phyloP scores from a whole-genome alignment of 2,888 invertebrate species.

The Melikaiella ostensackeni region DNA sequence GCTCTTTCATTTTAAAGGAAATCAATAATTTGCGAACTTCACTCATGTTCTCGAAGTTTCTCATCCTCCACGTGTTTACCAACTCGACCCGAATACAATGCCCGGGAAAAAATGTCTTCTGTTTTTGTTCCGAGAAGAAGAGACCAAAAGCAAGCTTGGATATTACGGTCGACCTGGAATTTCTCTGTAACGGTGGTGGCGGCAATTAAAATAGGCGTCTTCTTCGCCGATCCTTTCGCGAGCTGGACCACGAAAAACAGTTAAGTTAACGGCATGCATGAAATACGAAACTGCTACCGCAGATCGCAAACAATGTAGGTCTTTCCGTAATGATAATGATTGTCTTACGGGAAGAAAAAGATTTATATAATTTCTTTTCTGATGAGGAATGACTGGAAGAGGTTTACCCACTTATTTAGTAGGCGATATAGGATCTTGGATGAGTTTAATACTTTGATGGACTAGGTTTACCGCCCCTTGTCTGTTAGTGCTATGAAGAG shows the following conservation, averaged over 20 bases:
- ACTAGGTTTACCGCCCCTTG: slow-evolving; percentile 5
- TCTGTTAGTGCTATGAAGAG: slow-evolving; percentile 20
- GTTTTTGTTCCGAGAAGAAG: neutral
- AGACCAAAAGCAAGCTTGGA: neutral
- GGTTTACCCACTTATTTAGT: slow-evolving; percentile 7
- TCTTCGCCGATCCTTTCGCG: slow-evolving; percentile 34
- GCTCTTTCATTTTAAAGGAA: too few relatives aligned
- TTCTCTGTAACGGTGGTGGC: slow-evolving; percentile 37
- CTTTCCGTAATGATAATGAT: slow-evolving; percentile 12
- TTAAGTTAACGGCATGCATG: slow-evolving; percentile 33
- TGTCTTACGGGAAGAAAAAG: neutral
- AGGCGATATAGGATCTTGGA: slow-evolving; percentile 22
- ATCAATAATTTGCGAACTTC: neutral
- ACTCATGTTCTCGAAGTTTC: neutral
- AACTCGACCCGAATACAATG: slow-evolving; percentile 8
- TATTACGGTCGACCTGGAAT: slow-evolving; percentile 38
- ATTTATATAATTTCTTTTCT: neutral
- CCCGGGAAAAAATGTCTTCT: neutral
- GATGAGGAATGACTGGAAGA: slow-evolving; percentile 2
- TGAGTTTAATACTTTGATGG: slow-evolving; percentile 12
- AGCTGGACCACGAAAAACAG: slow-evolving; percentile 40
- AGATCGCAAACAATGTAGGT: slow-evolving; percentile 19
- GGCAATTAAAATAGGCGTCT: slow-evolving; percentile 40
- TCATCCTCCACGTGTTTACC: neutral
- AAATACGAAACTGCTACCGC: slow-evolving; percentile 22